Base-by-base conservation (phyloP, 53 echinoderm and acorn worm species). In the Holothuria leucospilota region DNA sequence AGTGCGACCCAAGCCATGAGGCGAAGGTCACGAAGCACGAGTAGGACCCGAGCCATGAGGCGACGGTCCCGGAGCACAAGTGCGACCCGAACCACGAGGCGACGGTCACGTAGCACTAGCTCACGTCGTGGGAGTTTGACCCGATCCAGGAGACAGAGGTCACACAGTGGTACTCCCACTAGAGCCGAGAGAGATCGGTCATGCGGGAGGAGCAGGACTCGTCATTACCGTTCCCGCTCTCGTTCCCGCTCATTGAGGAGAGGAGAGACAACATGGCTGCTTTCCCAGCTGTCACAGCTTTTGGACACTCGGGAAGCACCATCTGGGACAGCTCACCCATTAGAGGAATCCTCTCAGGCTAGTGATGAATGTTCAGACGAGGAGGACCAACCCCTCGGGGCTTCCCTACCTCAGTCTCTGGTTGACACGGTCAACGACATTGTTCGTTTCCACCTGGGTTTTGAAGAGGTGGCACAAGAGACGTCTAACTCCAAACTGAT, bases 241-340 rank as follows among this genome's bases (percentile, higher is more conserved):
- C 28, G 65, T 64, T 64, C 28, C 34, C 68, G 16, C 68, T 68
- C 68, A 5, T n/a, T 68, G 68, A 68, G 68, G 26, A 68, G 68
- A 68, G 68, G 29, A 23, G 68, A 68, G 68, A 8, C 29, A 34
- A 15, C 68, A 68, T 68, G 68, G 68, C 68, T 68, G 26, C 68
- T 68, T 68, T 68, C 68, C 29, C 68, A 68, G 26, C 68, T 68
- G 68, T 68, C 13, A 13, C 68, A 68, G 29, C 68, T 68, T 68
- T 68, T 68, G 26, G 26, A 13, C 29, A 68, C 28, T 28, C 28
- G 8, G 68, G 68, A 68, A 68, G 6, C 68, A 68, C 26, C 18
- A 1, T 68, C 29, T 7, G 68, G 68, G 28, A 68, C 9, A 68
- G 68, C 26, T 28, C 8, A 8, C 68, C 25, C 68, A 24, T 68